Percentiles rank a stretch among this genome's conserved stretches.
phyloP scores from a whole-genome alignment of 2,113 vertebrate species.

The Callopanchax toddi region DNA sequence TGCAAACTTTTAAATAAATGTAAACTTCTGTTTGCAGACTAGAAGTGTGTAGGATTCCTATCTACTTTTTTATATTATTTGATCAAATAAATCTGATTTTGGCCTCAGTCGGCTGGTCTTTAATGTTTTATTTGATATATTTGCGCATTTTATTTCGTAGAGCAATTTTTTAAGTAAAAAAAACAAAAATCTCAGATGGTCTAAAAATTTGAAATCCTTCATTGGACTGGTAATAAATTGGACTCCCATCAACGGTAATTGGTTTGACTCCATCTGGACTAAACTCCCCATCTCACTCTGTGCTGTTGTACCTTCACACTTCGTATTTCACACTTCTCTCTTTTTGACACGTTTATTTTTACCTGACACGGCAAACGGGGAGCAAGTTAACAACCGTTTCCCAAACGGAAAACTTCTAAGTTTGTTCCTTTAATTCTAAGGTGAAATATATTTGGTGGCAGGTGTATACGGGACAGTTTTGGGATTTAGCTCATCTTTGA shows the following conservation, averaged over 20 bases:
- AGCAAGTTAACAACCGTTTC: constrained; percentile 6
- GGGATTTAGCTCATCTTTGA: constrained; percentile 6
- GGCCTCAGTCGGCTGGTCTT: too few relatives aligned
- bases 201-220: constrained; percentile 4
- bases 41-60: too few relatives aligned
- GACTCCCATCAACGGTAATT: constrained; percentile 18
- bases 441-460: not conserved
- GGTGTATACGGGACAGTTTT: constrained; percentile 35
- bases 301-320: constrained; percentile 53
- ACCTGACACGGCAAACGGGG: constrained; percentile 33
- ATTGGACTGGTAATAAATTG: constrained; percentile 25
- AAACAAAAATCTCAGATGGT: not conserved
- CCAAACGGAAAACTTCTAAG: not conserved
- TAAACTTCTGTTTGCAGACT: not conserved
- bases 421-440: not conserved
- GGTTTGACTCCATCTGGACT: constrained; percentile 53
- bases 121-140: too few relatives aligned
- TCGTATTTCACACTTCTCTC: constrained; percentile 52
- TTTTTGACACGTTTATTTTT: constrained; percentile 56
- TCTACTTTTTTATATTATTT: too few relatives aligned
- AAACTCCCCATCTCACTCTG: constrained; percentile 32
- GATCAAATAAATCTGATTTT: too few relatives aligned
- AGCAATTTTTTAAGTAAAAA: too few relatives aligned
- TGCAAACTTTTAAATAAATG: not conserved
- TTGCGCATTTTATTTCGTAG: too few relatives aligned